Evolutionary conservation across 2,113 vertebrate species (phyloP), one percentile per base, ranked within the genome.

Genomic region (Peromyscus maniculatus): DNA sequence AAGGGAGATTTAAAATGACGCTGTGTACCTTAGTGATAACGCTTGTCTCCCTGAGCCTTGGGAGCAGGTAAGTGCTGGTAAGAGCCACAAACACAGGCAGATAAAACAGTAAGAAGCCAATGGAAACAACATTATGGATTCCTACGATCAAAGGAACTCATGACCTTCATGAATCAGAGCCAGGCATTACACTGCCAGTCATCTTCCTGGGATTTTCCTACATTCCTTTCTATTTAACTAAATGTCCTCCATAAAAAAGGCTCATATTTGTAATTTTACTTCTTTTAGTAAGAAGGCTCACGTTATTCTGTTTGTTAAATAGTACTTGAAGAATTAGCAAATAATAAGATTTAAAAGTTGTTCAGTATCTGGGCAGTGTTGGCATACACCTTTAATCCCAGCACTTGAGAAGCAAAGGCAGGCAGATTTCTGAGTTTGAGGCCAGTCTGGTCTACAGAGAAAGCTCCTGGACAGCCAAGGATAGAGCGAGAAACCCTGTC

Each of bases 161-260:
- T 93, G 59, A 55, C 39, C n/a, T 67, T 91, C 31, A 46, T 39
- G 71, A 59, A 57, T 77, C 36, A 69, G 24, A 39, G 31, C 36
- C 26, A 52, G 36, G 39, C 46, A 31, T 22, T 91, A 0, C 17
- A 62, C 62, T 66, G 10, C 3, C 17, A 77, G 39, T 49, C 69
- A 17, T 21, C 19, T 95, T 87, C 22, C 57, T 72, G 21, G 6
- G 8, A 89, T 87, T 91, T 88, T 75, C 91, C 93, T 11, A 57
- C 59, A 93, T 91, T 5, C 24, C 16, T 33, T 97, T 86, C 79
- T 46, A 72, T 78, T 39, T 94, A 89, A 33, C 11, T 33, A 91
- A 39, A 69, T 96, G n/a, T 87, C 7, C 11, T 83, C 75, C 1
- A 57, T 86, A 89, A 75, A 80, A 69, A n/a, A 91, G 33, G 57